These are phyloP conservation scores for Thaumetopoea pityocampa DNA, from an alignment of 1,140 invertebrate species.

Conservation along the genomic window DNA sequence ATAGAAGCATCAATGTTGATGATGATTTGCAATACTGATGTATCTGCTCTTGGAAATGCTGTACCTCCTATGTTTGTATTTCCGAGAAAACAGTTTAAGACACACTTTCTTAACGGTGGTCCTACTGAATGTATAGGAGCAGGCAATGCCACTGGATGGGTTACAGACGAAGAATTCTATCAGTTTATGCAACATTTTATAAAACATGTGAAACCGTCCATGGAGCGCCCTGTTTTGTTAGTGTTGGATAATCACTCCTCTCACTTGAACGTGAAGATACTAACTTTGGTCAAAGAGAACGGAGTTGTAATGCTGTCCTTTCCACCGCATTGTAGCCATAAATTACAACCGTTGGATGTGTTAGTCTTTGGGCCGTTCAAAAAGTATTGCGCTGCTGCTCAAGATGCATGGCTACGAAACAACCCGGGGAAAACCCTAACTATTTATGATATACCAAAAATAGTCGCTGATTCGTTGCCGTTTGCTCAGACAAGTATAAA, in stretches of 20 bases:
- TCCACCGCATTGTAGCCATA: slow-evolving; percentile 31
- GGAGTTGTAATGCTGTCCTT: slow-evolving; percentile 41
- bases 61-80: slow-evolving; percentile 69
- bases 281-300: slow-evolving; percentile 36
- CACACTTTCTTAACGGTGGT: slow-evolving; percentile 2
- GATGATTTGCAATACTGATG: no score
- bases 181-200: slow-evolving; percentile 52
- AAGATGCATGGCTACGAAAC: slow-evolving; percentile 15
- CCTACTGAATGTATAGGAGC: slow-evolving; percentile 4
- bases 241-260: slow-evolving; percentile 34
- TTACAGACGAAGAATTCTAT: slow-evolving; percentile 29
- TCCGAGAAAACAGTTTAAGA: slow-evolving; percentile 30
- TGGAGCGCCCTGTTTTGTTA: slow-evolving; percentile 31
- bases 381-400: slow-evolving; percentile 27
- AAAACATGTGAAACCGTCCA: slow-evolving; percentile 36
- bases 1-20: no score
- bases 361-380: slow-evolving; percentile 58
- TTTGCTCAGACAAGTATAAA: slow-evolving; percentile 21
- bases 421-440: slow-evolving; percentile 32
- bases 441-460: slow-evolving; percentile 39
- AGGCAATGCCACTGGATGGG: slow-evolving; percentile 20
- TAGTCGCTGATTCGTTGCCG: slow-evolving; percentile 10
- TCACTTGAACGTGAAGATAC: slow-evolving; percentile 28
- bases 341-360: slow-evolving; percentile 47
- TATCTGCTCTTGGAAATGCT: slow-evolving; percentile 51